A percentile compares a stretch with the other conserved stretches of the same genome.
Conservation (phyloP, 2,888 invertebrate species). For the Acrocyrtus sp. region DNA sequence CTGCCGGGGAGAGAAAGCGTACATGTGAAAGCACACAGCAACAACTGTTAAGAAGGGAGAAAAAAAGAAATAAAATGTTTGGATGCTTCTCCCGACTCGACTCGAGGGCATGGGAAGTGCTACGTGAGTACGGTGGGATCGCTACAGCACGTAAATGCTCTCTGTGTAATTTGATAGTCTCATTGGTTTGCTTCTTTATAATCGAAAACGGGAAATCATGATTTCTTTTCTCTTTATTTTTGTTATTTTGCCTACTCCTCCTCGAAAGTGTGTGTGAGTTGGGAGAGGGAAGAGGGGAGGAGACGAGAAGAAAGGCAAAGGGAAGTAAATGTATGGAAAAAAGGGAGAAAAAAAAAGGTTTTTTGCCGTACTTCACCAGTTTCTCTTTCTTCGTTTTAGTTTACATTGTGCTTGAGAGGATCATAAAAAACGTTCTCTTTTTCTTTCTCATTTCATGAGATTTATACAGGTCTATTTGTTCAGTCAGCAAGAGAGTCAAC, state of each 20-base stretch:
- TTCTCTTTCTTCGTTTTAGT: slow-evolving; percentile 27
- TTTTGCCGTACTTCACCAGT: slow-evolving; percentile 27
- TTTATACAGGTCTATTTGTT: slow-evolving; percentile 26
- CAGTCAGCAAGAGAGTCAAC: slow-evolving; percentile 27
- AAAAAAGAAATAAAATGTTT: not conserved
- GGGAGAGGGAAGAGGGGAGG: slow-evolving; percentile 2
- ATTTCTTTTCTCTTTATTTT: slow-evolving; percentile 21
- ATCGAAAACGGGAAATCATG: slow-evolving; percentile 23
- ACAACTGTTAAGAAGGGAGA: not conserved
- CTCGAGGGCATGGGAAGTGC: not conserved
- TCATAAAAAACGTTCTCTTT: slow-evolving; percentile 4
- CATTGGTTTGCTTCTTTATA: not conserved
- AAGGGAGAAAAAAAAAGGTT: not conserved
- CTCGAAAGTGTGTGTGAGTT: not conserved
- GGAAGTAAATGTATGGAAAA: too few species aligned
- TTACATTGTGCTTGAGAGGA: slow-evolving; percentile 22
- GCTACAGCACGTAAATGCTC: not conserved
- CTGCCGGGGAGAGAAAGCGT: not conserved
- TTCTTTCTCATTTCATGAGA: slow-evolving; percentile 26
- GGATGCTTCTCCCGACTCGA: not conserved
- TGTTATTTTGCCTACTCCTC: slow-evolving; percentile 24
- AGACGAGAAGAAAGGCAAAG: not conserved
- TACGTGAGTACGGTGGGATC: not conserved
- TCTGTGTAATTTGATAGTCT: not conserved
- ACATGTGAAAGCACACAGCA: not conserved